Conservation (phyloP, 2,888 invertebrate genomes). For the Orthosia gracilis region DNA sequence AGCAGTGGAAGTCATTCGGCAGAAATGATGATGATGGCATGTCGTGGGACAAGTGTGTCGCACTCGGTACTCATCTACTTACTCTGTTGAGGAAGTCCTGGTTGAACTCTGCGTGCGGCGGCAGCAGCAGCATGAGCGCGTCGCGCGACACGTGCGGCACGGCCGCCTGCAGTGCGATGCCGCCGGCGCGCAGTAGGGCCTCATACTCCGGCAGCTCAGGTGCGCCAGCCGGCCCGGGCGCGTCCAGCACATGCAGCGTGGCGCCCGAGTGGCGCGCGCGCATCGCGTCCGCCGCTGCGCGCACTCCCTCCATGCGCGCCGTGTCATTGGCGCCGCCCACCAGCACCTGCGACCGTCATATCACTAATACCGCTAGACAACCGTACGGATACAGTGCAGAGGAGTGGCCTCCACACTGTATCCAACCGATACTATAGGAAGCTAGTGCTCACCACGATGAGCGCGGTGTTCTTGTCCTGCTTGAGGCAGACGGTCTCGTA, state of each 20-base stretch:
- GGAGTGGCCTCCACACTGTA: neutral
- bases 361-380: too few relatives aligned
- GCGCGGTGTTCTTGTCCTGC: slow-evolving; percentile 94
- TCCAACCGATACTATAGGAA: neutral
- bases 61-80: neutral
- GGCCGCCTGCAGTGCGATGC: slow-evolving; percentile 92
- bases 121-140: slow-evolving; percentile 93
- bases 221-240: neutral
- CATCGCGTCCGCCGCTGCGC: slow-evolving; percentile 42
- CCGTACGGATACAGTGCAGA: too few relatives aligned
- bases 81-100: slow-evolving; percentile 97
- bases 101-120: slow-evolving; percentile 93
- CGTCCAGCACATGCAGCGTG: slow-evolving; percentile 35
- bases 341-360: slow-evolving; percentile 35
- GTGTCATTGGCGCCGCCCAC: slow-evolving; percentile 52
- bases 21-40: too few relatives aligned
- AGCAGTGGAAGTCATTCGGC: too few relatives aligned
- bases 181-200: slow-evolving; percentile 88
- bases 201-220: slow-evolving; percentile 65
- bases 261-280: slow-evolving; percentile 41
- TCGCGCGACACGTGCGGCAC: slow-evolving; percentile 82
- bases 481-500: slow-evolving; percentile 94
- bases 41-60: too few relatives aligned
- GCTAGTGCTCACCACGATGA: slow-evolving; percentile 92
- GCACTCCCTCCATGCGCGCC: slow-evolving; percentile 29